Evolutionary conservation across 1,140 invertebrate species (phyloP).

Genomic region (Parapsyche elsis): DNA sequence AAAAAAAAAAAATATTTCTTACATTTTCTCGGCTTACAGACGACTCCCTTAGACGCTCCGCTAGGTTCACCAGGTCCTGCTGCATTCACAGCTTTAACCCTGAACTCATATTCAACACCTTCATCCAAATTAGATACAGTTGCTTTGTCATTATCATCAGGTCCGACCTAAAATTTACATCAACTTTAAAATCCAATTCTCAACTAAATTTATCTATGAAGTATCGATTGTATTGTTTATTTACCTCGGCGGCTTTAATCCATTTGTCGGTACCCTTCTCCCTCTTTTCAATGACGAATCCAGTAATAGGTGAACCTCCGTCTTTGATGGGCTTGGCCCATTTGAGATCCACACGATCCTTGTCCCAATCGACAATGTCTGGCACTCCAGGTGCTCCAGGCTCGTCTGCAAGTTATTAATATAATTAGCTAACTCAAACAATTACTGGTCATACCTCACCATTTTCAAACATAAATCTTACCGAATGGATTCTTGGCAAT

Average conservation of each 20-base stretch:
- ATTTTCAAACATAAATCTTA: slow-evolving; percentile 59
- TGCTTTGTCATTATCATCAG: slow-evolving; percentile 78
- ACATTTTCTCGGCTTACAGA: slow-evolving; percentile 89
- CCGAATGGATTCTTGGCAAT: slow-evolving; percentile 98
- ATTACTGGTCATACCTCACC: not conserved
- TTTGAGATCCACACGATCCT: slow-evolving; percentile 91
- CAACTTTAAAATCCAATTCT: not conserved
- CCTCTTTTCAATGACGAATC: slow-evolving; percentile 94
- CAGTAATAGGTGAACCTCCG: slow-evolving; percentile 92
- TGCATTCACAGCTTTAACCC: slow-evolving; percentile 84
- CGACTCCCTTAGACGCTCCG: slow-evolving; percentile 83
- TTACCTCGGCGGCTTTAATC: slow-evolving; percentile 85
- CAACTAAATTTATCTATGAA: not conserved
- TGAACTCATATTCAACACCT: slow-evolving; percentile 88
- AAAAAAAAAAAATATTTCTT: slow-evolving; percentile 62
- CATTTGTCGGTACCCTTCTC: slow-evolving; percentile 89
- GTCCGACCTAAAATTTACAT: slow-evolving; percentile 67
- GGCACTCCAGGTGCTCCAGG: slow-evolving; percentile 91
- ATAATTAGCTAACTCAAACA: not conserved
- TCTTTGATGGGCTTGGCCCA: slow-evolving; percentile 91
- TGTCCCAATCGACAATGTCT: slow-evolving; percentile 93
- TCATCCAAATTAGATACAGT: slow-evolving; percentile 84
- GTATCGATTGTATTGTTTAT: too few relatives aligned
- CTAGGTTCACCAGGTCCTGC: slow-evolving; percentile 88
- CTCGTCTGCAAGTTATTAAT: slow-evolving; percentile 73